Percentiles rank a stretch among this genome's conserved stretches.
Conservation (phyloP, 64 coral and sea anemone species). For the Dendrophyllia cribrosa region DNA sequence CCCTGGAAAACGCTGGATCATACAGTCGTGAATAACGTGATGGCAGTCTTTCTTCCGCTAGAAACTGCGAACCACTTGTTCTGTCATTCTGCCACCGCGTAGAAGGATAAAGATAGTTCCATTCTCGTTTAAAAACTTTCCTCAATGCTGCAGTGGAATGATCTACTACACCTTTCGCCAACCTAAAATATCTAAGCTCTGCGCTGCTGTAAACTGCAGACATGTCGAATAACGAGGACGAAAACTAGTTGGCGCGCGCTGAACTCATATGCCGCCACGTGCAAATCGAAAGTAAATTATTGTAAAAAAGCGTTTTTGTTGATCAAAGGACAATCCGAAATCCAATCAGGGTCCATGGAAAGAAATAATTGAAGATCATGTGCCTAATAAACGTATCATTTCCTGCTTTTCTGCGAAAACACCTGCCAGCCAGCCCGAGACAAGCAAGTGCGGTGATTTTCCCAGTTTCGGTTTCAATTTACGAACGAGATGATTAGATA, state of each 20-base stretch:
- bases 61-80: constrained; percentile 17
- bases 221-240: not conserved
- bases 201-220: constrained; percentile 17
- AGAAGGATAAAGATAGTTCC: constrained; percentile 28
- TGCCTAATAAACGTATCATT: no score
- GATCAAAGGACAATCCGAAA: no score
- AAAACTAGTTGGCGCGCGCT: no score
- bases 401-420: no score
- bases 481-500: not conserved
- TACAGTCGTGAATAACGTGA: constrained; percentile 11
- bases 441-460: not conserved
- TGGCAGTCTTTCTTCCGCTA: constrained; percentile 1
- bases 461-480: not conserved
- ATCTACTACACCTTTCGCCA: constrained; percentile 49
- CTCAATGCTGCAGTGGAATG: constrained; percentile 48
- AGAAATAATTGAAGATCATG: no score
- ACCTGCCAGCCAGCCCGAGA: no score
- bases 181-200: constrained; percentile 54
- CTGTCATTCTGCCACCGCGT: constrained; percentile 26
- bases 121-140: constrained; percentile 56
- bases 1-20: constrained; percentile 17
- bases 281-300: not conserved
- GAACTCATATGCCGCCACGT: no score
- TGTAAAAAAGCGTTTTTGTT: no score
- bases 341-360: no score